Evolutionary conservation across 2,797 vertebrate species (phyloP).

Genomic region (Pangasius macronema): DNA sequence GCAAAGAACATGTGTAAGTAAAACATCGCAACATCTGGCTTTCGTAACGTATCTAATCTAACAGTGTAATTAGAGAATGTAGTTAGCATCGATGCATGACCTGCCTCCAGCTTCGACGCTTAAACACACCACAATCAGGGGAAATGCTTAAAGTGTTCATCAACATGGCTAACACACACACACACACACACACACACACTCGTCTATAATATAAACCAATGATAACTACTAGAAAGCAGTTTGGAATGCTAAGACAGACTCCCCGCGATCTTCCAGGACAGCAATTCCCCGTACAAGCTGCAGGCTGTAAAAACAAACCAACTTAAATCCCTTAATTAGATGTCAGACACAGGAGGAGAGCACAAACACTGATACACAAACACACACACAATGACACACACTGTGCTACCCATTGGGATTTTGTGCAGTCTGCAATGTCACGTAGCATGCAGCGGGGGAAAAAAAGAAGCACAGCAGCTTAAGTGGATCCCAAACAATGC

Average conservation of each 20-base stretch:
- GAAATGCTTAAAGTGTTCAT: not conserved
- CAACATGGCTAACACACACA: not conserved
- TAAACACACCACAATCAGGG: not conserved
- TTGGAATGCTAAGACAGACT: slow-evolving; percentile 64
- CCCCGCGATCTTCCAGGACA: slow-evolving; percentile 66
- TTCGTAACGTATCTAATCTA: not conserved
- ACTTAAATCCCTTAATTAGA: slow-evolving; percentile 75
- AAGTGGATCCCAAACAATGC: slow-evolving; percentile 53
- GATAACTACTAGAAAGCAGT: slow-evolving; percentile 46
- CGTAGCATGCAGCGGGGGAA: slow-evolving; percentile 54
- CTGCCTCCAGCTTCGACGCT: not conserved
- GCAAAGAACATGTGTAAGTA: slow-evolving; percentile 13
- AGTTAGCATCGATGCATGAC: not conserved
- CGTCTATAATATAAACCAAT: slow-evolving; percentile 37
- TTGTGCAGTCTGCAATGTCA: slow-evolving; percentile 68
- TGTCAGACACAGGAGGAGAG: slow-evolving; percentile 74
- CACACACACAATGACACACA: slow-evolving; percentile 40
- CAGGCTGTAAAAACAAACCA: slow-evolving; percentile 62
- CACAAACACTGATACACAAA: slow-evolving; percentile 72
- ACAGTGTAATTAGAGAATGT: slow-evolving; percentile 18
- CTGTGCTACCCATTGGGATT: slow-evolving; percentile 70
- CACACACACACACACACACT: slow-evolving; percentile 29
- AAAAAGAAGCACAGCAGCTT: slow-evolving; percentile 51
- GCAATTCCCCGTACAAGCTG: slow-evolving; percentile 62
- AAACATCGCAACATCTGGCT: slow-evolving; percentile 23